Base-by-base conservation (phyloP, 2,113 vertebrate genomes). In the Isichthys henryi region DNA sequence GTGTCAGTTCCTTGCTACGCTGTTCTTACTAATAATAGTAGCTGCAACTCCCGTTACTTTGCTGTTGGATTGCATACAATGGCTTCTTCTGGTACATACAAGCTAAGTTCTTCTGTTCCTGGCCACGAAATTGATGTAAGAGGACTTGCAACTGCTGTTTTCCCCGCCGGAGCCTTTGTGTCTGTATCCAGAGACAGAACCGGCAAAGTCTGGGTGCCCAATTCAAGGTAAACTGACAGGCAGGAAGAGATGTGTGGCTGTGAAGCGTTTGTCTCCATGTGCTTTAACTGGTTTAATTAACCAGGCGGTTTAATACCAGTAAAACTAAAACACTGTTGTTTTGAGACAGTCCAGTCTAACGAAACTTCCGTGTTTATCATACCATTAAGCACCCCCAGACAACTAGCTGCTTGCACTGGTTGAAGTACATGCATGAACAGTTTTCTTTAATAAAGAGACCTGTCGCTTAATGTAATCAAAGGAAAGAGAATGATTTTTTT, bases 181-280 rank as follows among this genome's bases (percentile, higher is more conserved):
- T 99, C 98, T 0, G 98, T 97, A 83, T 99, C 98, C 39, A 96
- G 98, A 91, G 98, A 99, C 93, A 96, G 97, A 90, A 98, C 97
- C 39, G 97, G 97, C 89, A 97, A 97, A 88, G 95, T 99, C 86
- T 99, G 98, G 98, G 95, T 95, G 5, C 98, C 98, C 0, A 95
- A 97, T 94, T 95, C 97, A 95, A 98, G 96, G 96, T 96, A 95
- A 92, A 92, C 92, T 62, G 84, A 31, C 80, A n/a, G 52, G n/a
- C 90, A 85, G 82, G 9, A n/a, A 23, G 43, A 27, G 74, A 43
- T 43, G 74, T 43, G 31, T 39, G 35, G 74, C 31, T 43, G 35
- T 35, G 74, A 13, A 80, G 74, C 35, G 62, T 70, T 70, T 70
- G 62, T 70, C 27, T 70, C n/a, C 11, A 2, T 27, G 27, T 66